Conservation (phyloP, 1,140 invertebrate species). For the Plodia interpunctella region DNA sequence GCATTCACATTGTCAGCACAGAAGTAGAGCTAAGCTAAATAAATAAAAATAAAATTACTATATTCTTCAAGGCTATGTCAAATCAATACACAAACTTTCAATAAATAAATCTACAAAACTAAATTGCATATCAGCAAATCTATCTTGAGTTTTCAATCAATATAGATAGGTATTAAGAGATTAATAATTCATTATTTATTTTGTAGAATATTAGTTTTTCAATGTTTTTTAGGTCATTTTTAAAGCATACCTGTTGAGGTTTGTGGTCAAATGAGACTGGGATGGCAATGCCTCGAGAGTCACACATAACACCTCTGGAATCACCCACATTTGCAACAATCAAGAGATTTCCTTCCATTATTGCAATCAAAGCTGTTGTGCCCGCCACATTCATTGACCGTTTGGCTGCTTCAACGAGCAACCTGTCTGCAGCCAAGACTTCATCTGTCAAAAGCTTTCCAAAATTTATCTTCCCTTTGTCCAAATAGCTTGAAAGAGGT, state of each 20-base stretch:
- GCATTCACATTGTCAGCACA: slow-evolving; percentile 1
- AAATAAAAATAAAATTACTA: too few relatives aligned
- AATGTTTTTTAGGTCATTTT: too few relatives aligned
- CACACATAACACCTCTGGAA: slow-evolving; percentile 96
- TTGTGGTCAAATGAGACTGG: slow-evolving; percentile 98
- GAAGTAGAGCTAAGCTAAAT: too few relatives aligned
- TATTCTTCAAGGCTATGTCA: too few relatives aligned
- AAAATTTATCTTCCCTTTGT: slow-evolving; percentile 86
- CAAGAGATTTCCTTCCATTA: slow-evolving; percentile 88
- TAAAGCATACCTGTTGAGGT: slow-evolving; percentile 87
- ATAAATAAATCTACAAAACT: too few relatives aligned
- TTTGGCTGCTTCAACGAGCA: slow-evolving; percentile 88
- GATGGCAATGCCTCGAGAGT: slow-evolving; percentile 91
- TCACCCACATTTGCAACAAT: slow-evolving; percentile 98
- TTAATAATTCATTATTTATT: too few relatives aligned
- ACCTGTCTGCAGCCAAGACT: slow-evolving; percentile 87
- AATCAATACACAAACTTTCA: too few relatives aligned
- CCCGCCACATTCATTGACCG: slow-evolving; percentile 91
- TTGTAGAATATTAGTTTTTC: too few relatives aligned
- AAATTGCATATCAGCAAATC: too few relatives aligned
- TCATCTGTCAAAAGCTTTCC: slow-evolving; percentile 90
- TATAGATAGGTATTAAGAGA: too few relatives aligned
- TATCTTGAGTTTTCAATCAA: too few relatives aligned
- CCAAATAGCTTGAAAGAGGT: slow-evolving; percentile 79
- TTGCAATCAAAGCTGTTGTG: slow-evolving; percentile 94